A percentile compares a stretch with the other conserved stretches of the same genome.
Conservation (phyloP, 2,797 vertebrate genomes). For the Chromis chromis region DNA sequence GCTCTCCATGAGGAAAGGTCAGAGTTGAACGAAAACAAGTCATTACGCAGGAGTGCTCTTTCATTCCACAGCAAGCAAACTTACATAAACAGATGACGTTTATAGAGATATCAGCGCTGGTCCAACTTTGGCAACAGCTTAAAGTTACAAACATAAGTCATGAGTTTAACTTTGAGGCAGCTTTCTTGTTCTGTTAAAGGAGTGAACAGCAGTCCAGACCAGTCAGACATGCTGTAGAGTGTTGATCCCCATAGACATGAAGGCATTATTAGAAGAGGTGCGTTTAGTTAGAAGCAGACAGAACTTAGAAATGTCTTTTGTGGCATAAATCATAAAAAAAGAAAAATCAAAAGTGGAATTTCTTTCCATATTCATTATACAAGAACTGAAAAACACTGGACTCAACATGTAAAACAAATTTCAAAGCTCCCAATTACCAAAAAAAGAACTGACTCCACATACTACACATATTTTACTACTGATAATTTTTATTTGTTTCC, state of each 20-base stretch:
- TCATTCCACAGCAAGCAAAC: constrained; percentile 38
- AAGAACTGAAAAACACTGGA: too few relatives aligned
- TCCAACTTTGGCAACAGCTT: constrained; percentile 37
- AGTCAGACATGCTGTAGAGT: constrained; percentile 13
- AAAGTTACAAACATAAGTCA: constrained; percentile 37
- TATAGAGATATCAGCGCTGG: constrained; percentile 39
- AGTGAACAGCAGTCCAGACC: constrained; percentile 18
- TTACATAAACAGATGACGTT: constrained; percentile 61
- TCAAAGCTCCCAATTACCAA: too few relatives aligned
- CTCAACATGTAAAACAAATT: too few relatives aligned
- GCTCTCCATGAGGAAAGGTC: constrained; percentile 34
- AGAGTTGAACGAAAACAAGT: constrained; percentile 62
- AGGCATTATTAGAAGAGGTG: constrained; percentile 21
- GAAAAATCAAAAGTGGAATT: too few relatives aligned
- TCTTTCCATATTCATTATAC: background rate
- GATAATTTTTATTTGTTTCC: too few relatives aligned
- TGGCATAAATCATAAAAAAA: too few relatives aligned
- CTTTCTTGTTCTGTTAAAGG: constrained; percentile 34
- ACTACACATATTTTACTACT: too few relatives aligned
- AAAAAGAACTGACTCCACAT: too few relatives aligned
- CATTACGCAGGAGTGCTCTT: constrained; percentile 41
- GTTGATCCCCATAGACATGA: background rate
- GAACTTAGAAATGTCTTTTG: too few relatives aligned
- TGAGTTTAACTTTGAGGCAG: constrained; percentile 31
- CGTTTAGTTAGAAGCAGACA: background rate